phyloP scores from a whole-genome alignment of 2,113 vertebrate genomes.

The Arizona elegans region DNA sequence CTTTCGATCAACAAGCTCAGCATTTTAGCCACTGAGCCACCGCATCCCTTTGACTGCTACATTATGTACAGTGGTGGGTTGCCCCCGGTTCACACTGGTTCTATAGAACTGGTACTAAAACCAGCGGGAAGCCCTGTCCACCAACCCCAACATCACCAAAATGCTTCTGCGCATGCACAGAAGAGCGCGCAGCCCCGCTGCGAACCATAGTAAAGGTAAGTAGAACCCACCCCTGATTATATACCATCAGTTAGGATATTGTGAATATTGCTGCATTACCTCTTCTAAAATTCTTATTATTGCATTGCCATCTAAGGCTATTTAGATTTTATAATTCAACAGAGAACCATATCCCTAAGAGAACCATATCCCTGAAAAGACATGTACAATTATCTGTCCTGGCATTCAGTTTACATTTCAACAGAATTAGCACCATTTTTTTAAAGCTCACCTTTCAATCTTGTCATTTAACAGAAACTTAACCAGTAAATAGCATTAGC shows the following conservation, averaged over 20 bases:
- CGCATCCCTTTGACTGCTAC: too few relatives aligned
- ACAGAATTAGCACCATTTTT: not conserved
- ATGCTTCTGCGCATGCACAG: too few relatives aligned
- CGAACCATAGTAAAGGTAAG: too few relatives aligned
- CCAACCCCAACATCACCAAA: too few relatives aligned
- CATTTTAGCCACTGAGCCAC: too few relatives aligned
- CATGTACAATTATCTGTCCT: not conserved
- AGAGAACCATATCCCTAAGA: not conserved
- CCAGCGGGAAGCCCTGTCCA: too few relatives aligned
- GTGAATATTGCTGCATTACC: not conserved
- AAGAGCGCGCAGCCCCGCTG: too few relatives aligned
- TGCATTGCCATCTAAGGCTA: not conserved
- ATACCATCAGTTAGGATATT: not conserved
- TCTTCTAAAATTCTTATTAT: not conserved
- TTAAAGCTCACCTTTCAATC: not conserved
- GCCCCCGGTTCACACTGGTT: too few relatives aligned
- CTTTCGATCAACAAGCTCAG: too few relatives aligned
- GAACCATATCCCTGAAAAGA: not conserved
- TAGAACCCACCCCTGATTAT: not conserved
- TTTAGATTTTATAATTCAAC: not conserved
- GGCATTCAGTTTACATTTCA: not conserved
- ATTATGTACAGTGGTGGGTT: too few relatives aligned
- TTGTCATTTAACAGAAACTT: not conserved
- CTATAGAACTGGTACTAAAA: too few relatives aligned
- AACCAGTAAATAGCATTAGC: not conserved